phyloP scores from a whole-genome alignment of 2,797 vertebrate genomes.

The Spondyliosoma cantharus region DNA sequence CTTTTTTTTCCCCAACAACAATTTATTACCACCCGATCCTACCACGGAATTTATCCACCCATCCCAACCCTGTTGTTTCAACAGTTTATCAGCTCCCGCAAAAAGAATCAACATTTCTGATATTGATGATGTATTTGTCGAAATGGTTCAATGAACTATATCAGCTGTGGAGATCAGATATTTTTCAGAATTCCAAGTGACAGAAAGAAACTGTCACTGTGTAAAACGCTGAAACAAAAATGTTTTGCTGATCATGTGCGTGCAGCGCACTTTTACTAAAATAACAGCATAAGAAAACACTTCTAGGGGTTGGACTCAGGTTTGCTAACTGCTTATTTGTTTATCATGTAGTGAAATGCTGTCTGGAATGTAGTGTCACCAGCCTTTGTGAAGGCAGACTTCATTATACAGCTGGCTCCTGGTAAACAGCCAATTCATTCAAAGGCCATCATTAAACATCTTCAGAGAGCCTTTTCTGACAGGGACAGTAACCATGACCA shows the following conservation, averaged over 20 bases:
- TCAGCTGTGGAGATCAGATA: neutral
- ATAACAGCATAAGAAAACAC: too few species aligned
- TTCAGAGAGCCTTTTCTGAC: slow-evolving; percentile 17
- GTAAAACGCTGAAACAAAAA: neutral
- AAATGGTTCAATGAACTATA: neutral
- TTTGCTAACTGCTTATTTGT: neutral
- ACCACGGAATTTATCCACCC: neutral
- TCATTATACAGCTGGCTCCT: neutral
- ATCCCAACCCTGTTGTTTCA: slow-evolving; percentile 19
- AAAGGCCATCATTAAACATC: slow-evolving; percentile 12
- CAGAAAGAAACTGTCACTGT: neutral
- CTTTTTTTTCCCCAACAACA: slow-evolving; percentile 11
- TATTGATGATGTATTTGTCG: neutral
- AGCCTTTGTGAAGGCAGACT: neutral
- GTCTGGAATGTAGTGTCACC: neutral
- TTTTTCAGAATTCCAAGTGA: neutral
- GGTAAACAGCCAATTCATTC: slow-evolving; percentile 14
- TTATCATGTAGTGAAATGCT: slow-evolving; percentile 1
- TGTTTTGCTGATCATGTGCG: slow-evolving; percentile 1
- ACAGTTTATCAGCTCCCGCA: slow-evolving; percentile 9
- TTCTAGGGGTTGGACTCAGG: neutral
- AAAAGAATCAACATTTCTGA: slow-evolving; percentile 13
- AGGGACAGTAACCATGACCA: slow-evolving; percentile 9
- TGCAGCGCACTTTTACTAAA: neutral
- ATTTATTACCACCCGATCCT: slow-evolving; percentile 24